Conservation (phyloP, 2,113 vertebrate genomes). For the Nycticorax nycticorax region DNA sequence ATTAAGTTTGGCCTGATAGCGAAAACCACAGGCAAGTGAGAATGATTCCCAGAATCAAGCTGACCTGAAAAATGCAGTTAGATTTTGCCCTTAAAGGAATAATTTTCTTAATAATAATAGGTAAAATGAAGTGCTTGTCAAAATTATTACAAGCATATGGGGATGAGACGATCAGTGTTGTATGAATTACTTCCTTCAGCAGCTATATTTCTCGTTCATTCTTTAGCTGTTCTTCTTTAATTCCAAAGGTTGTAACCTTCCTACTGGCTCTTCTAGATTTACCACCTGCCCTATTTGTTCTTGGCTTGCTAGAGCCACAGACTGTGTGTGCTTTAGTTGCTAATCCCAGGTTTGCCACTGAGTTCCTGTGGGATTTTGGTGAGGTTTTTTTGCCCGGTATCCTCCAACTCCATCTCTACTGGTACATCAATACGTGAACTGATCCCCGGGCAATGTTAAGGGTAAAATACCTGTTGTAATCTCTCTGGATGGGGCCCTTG, state of each 20-base stretch:
- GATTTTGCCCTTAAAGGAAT: slow-evolving; percentile 40
- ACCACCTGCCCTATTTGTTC: neutral
- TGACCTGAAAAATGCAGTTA: slow-evolving; percentile 36
- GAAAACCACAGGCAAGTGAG: slow-evolving; percentile 48
- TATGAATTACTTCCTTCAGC: neutral
- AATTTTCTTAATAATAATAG: slow-evolving; percentile 28
- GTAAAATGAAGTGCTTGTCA: slow-evolving; percentile 14
- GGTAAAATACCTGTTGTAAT: neutral
- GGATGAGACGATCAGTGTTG: neutral
- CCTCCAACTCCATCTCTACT: neutral
- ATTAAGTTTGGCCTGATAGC: slow-evolving; percentile 8
- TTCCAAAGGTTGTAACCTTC: neutral
- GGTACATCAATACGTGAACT: neutral
- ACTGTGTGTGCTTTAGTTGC: neutral
- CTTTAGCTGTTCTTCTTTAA: neutral
- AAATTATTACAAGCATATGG: slow-evolving; percentile 3
- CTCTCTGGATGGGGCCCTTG: neutral
- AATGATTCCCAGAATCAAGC: slow-evolving; percentile 40
- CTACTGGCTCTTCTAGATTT: neutral
- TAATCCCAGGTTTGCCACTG: neutral
- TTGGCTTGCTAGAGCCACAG: neutral
- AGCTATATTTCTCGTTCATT: neutral
- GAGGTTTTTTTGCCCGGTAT: neutral
- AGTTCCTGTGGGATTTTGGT: neutral
- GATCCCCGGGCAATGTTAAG: neutral